Evolutionary conservation across 2,113 vertebrate genomes (phyloP).

Genomic region (Ovis canadensis): DNA sequence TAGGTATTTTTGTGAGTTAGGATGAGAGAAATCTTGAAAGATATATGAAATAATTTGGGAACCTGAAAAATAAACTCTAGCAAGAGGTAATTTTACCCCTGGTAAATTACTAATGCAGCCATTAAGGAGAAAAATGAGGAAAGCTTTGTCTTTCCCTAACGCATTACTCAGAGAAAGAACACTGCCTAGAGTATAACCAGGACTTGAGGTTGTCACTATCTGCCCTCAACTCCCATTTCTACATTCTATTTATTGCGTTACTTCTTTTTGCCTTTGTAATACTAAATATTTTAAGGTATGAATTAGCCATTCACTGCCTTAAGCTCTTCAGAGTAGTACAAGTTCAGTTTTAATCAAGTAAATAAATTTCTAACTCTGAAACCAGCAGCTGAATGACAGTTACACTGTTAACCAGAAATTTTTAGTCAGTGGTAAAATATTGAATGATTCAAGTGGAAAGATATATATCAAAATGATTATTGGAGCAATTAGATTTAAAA

Average conservation of each 20-base stretch:
- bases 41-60: background rate
- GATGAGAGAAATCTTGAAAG: background rate
- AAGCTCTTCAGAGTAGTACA: conserved; percentile 38
- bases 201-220: background rate
- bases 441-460: conserved; percentile 55
- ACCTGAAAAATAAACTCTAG: background rate
- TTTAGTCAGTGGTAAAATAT: conserved; percentile 55
- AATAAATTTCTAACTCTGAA: conserved; percentile 51
- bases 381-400: conserved; percentile 44
- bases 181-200: background rate
- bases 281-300: conserved; percentile 51
- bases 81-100: background rate
- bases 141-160: background rate
- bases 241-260: background rate
- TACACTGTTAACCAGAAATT: conserved; percentile 51
- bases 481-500: conserved; percentile 57
- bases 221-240: background rate
- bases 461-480: conserved; percentile 54
- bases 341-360: conserved; percentile 57
- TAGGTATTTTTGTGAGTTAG: background rate
- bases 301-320: conserved; percentile 44
- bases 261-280: conserved; percentile 22
- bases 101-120: background rate
- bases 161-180: background rate
- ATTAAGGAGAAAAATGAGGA: background rate